Conservation (phyloP, 2,888 invertebrate species). For the Chaitophorus viminalis region DNA sequence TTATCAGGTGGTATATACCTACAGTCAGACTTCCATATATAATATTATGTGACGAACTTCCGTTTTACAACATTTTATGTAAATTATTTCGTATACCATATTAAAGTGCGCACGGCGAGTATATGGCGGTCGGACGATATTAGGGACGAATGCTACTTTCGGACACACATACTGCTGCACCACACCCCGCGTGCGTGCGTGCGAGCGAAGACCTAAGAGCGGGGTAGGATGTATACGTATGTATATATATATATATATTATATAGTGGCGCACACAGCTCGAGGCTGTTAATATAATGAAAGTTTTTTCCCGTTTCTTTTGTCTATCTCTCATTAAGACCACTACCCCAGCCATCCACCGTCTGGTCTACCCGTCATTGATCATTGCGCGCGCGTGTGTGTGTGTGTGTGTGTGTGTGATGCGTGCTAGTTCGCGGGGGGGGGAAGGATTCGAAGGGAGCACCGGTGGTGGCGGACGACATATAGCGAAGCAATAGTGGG, state of each 20-base stretch:
- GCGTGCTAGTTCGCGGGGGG: neutral
- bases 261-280: slow-evolving; percentile 11
- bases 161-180: neutral
- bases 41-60: too few relatives aligned
- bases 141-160: slow-evolving; percentile 30
- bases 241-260: too few relatives aligned
- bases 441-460: neutral
- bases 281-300: slow-evolving; percentile 61
- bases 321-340: slow-evolving; percentile 62
- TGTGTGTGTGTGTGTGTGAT: neutral
- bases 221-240: too few relatives aligned
- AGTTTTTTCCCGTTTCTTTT: slow-evolving; percentile 61
- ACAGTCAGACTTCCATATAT: too few relatives aligned
- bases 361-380: slow-evolving; percentile 52
- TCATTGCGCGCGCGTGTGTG: slow-evolving; percentile 43
- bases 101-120: neutral
- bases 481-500: neutral
- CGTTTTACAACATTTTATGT: too few relatives aligned
- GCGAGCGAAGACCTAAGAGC: neutral
- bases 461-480: neutral
- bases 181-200: too few relatives aligned
- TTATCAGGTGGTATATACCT: too few relatives aligned
- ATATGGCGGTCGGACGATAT: neutral
- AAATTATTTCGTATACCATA: too few relatives aligned
- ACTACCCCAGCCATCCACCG: slow-evolving; percentile 6